A percentile compares a stretch with the other conserved stretches of the same genome.
These are phyloP conservation scores for Trachymyrmex cornetzi DNA, from an alignment of 1,140 invertebrate genomes.

Conservation along the genomic window DNA sequence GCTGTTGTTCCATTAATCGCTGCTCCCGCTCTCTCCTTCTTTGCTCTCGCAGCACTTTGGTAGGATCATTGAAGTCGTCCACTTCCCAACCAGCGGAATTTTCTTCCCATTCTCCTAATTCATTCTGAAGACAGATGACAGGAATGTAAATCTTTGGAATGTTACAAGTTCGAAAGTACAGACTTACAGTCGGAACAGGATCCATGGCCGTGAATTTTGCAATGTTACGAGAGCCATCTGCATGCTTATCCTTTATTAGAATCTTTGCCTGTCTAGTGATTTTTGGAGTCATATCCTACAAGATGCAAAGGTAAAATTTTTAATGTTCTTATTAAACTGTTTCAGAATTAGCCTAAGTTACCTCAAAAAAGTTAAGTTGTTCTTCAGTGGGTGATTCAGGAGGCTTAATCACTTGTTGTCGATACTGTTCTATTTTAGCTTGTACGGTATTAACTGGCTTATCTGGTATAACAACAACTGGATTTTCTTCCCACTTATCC, in stretches of 20 bases:
- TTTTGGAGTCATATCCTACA: slow-evolving; percentile 87
- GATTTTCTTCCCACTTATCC: slow-evolving; percentile 86
- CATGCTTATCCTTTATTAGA: slow-evolving; percentile 82
- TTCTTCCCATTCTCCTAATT: slow-evolving; percentile 87
- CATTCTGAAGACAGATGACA: slow-evolving; percentile 74
- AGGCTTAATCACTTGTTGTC: slow-evolving; percentile 83
- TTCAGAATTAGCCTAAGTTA: slow-evolving; percentile 53
- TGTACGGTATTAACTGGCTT: slow-evolving; percentile 86
- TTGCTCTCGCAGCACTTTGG: slow-evolving; percentile 84
- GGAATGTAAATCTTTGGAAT: neutral
- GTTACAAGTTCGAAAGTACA: neutral
- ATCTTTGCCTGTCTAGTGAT: slow-evolving; percentile 87
- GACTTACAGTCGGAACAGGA: slow-evolving; percentile 80
- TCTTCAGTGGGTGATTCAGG: slow-evolving; percentile 80
- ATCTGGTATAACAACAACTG: slow-evolving; percentile 81
- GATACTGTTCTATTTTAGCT: slow-evolving; percentile 87
- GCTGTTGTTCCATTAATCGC: slow-evolving; percentile 85
- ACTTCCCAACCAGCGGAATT: slow-evolving; percentile 86
- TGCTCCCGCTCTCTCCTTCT: slow-evolving; percentile 85
- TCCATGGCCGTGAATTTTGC: slow-evolving; percentile 82
- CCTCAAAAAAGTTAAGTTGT: slow-evolving; percentile 86
- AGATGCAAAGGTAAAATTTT: slow-evolving; percentile 6
- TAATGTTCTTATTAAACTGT: neutral
- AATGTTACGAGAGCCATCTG: slow-evolving; percentile 66
- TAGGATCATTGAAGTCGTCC: slow-evolving; percentile 85